Percentiles rank a stretch among this genome's conserved stretches.
phyloP scores from a whole-genome alignment of 2,797 vertebrate genomes.

The Propithecus perrieri region DNA sequence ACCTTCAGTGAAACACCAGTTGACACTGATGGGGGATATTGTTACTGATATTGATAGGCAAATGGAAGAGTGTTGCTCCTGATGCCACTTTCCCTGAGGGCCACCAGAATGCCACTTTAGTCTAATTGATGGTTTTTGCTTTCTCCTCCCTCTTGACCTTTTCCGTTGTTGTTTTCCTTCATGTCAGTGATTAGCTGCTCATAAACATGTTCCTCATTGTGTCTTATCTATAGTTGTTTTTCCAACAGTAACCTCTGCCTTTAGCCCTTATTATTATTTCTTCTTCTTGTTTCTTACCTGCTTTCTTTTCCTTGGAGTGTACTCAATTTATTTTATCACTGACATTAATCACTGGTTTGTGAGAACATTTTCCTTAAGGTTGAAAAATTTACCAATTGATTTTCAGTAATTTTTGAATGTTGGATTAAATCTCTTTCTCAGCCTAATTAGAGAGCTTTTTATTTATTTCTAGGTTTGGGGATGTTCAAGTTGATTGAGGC shows the following conservation, averaged over 20 bases:
- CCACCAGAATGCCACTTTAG: not conserved
- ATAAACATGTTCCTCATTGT: not conserved
- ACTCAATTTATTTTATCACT: not conserved
- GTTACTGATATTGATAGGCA: too few species aligned
- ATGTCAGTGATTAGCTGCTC: not conserved
- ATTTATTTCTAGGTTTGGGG: not conserved
- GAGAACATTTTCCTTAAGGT: not conserved
- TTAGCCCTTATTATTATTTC: too few species aligned
- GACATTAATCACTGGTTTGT: not conserved
- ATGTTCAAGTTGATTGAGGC: not conserved
- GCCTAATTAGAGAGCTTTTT: not conserved
- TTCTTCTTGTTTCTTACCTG: too few species aligned
- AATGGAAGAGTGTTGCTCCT: accelerated
- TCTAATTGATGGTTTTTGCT: not conserved
- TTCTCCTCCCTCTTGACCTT: not conserved
- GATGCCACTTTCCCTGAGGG: too few species aligned
- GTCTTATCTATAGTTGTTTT: too few species aligned
- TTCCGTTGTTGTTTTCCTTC: not conserved
- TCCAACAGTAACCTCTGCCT: not conserved
- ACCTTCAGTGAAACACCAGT: too few species aligned
- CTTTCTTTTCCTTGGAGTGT: not conserved
- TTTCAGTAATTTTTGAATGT: not conserved
- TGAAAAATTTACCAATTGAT: not conserved
- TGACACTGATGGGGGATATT: not conserved
- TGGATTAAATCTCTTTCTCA: not conserved